Evolutionary conservation across 1,140 invertebrate species (phyloP), one percentile per base, ranked within the genome.

Genomic region (Pararge aegeria): DNA sequence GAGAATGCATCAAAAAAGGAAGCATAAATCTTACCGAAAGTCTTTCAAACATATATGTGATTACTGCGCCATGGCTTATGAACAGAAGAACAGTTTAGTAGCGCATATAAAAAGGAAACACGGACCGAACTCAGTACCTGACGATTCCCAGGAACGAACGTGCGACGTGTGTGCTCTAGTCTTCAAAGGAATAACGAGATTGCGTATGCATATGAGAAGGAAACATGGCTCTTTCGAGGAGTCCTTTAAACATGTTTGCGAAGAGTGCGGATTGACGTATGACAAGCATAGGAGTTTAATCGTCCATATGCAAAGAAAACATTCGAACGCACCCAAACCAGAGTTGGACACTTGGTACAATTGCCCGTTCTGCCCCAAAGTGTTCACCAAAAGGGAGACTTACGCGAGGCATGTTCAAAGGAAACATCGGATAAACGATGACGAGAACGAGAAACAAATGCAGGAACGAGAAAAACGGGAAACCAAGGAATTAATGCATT

Each of bases 101-200:
- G 83, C 82, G 18, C 86, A 89, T 65, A 86, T 89, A 18, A 83
- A 75, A 49, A 77, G 86, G 38, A 89, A 89, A 74, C 86, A 89
- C 37, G 82, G 83, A 5, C 83, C 86, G 0, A 44, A 80, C 50
- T 64, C 83, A 1, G 58, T 54, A 5, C 66, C 68, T 1, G 78
- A 84, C 62, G 83, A 86, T 21, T 64, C 58, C 5, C 76, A 83
- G 55, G 83, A 89, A 50, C 64, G 71, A n/a, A 80, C 80, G 0
- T 87, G 86, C 68, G 83, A 89, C n/a, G 67, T 84, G 10, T 89
- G 86, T 55, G 75, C 82, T 9, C 52, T 89, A 61, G 86, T 89
- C 12, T 89, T 89, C 40, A 89, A 87, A 73, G 86, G 86, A 1
- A 76, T 72, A 52, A 51, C 75, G 6, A 69, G 86, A 40, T 73